These are phyloP conservation scores for Glandiceps talaboti DNA, from an alignment of 53 echinoderm and acorn worm genomes.

Conservation along the genomic window DNA sequence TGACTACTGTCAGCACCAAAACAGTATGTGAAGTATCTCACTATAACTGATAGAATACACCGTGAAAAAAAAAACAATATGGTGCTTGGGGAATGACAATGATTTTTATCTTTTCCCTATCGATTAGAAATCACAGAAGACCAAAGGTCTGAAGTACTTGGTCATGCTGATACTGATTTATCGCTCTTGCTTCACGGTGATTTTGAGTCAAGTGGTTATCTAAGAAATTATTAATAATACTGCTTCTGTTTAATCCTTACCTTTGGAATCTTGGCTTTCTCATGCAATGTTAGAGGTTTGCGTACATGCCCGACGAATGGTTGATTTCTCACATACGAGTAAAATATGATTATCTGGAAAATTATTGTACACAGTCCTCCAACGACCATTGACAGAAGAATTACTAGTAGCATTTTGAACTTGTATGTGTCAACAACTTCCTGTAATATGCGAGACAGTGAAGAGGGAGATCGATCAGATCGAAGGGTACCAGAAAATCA, in stretches of 20 bases:
- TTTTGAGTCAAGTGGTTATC: too few species aligned
- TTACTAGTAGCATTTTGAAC: slow-evolving; percentile 56
- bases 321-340: slow-evolving; percentile 57
- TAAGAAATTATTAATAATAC: too few species aligned
- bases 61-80: too few species aligned
- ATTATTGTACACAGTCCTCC: slow-evolving; percentile 63
- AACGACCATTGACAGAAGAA: slow-evolving; percentile 53
- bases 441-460: background rate
- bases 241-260: background rate
- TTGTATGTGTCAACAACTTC: background rate
- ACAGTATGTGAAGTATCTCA: too few species aligned
- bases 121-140: too few species aligned
- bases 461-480: background rate
- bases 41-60: too few species aligned
- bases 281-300: slow-evolving; percentile 61
- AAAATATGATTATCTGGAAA: slow-evolving; percentile 48
- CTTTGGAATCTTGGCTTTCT: slow-evolving; percentile 52
- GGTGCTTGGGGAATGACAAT: too few species aligned
- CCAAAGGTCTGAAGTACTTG: too few species aligned
- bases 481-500: background rate
- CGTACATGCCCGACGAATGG: slow-evolving; percentile 37
- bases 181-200: too few species aligned
- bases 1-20: too few species aligned
- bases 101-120: too few species aligned
- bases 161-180: too few species aligned